A percentile compares a stretch with the other conserved stretches of the same genome.
Conservation (phyloP, 2,888 invertebrate genomes). For the Zootermopsis nevadensis region DNA sequence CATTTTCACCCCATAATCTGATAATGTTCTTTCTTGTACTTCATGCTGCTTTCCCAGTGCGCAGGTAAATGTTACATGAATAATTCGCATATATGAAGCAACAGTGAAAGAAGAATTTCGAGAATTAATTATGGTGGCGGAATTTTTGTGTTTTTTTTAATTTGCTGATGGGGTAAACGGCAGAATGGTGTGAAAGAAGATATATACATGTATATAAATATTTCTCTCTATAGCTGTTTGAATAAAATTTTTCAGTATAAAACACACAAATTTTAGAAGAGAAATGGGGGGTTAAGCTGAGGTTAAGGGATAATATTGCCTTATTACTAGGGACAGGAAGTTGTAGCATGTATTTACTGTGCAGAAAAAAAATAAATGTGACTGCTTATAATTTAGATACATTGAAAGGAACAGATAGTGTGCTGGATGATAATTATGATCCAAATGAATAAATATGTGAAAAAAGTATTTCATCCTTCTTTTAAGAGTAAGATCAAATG, state of each 20-base stretch:
- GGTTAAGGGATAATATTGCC: slow-evolving; percentile 48
- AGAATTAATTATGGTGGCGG: slow-evolving; percentile 39
- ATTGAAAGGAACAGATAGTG: background rate
- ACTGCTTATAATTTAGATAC: background rate
- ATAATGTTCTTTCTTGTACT: slow-evolving; percentile 36
- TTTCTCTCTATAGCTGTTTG: slow-evolving; percentile 41
- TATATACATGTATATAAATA: slow-evolving; percentile 40
- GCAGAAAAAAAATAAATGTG: background rate
- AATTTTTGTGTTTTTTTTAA: slow-evolving; percentile 32
- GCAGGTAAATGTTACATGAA: slow-evolving; percentile 34
- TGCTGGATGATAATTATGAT: background rate
- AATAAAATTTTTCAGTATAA: slow-evolving; percentile 34
- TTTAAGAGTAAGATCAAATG: too few relatives aligned
- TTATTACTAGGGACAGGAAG: slow-evolving; percentile 38
- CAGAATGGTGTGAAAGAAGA: slow-evolving; percentile 23
- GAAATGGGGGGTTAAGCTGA: slow-evolving; percentile 31
- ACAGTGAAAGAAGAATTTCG: slow-evolving; percentile 40
- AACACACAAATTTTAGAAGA: slow-evolving; percentile 36
- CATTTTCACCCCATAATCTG: slow-evolving; percentile 21
- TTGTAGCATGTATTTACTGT: slow-evolving; percentile 30
- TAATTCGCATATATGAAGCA: slow-evolving; percentile 33
- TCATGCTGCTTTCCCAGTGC: slow-evolving; percentile 37
- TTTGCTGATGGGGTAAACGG: slow-evolving; percentile 28
- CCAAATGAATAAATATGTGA: background rate
- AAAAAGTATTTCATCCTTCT: background rate